These are phyloP conservation scores for Temnothorax curvispinosus DNA, from an alignment of 1,140 invertebrate genomes.

Conservation along the genomic window DNA sequence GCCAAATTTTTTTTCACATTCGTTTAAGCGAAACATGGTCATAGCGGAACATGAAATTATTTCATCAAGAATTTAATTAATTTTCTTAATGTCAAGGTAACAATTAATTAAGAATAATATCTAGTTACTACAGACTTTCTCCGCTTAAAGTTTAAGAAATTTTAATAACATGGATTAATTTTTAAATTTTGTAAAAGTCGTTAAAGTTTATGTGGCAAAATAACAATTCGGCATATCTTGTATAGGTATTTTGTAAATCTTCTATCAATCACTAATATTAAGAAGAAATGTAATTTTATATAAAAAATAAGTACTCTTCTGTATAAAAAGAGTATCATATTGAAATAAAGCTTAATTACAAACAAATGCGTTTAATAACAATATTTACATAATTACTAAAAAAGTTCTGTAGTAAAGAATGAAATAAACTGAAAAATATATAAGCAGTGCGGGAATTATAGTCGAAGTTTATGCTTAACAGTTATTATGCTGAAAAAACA, in stretches of 20 bases:
- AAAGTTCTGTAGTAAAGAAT: background rate
- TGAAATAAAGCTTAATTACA: background rate
- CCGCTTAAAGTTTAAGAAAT: background rate
- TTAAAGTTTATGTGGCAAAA: background rate
- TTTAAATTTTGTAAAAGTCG: background rate
- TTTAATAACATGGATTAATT: background rate
- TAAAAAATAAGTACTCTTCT: background rate
- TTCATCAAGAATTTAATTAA: conserved; percentile 12
- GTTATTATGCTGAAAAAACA: background rate
- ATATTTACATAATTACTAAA: conserved; percentile 5
- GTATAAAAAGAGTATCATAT: background rate
- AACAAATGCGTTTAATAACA: background rate
- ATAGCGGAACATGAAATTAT: background rate
- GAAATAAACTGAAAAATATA: background rate
- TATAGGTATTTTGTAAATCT: background rate
- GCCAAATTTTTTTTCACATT: background rate
- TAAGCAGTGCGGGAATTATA: background rate
- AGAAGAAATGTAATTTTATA: background rate
- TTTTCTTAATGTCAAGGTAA: background rate
- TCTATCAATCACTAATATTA: background rate
- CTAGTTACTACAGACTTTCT: background rate
- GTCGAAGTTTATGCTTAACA: background rate
- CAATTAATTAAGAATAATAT: conserved; percentile 9
- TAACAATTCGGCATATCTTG: background rate
- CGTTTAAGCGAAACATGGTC: background rate